Percentiles rank a stretch among this genome's conserved stretches.
Evolutionary conservation across 92 coral and sea anemone species (phyloP).

Genomic region (Parazoanthus atlanticus): DNA sequence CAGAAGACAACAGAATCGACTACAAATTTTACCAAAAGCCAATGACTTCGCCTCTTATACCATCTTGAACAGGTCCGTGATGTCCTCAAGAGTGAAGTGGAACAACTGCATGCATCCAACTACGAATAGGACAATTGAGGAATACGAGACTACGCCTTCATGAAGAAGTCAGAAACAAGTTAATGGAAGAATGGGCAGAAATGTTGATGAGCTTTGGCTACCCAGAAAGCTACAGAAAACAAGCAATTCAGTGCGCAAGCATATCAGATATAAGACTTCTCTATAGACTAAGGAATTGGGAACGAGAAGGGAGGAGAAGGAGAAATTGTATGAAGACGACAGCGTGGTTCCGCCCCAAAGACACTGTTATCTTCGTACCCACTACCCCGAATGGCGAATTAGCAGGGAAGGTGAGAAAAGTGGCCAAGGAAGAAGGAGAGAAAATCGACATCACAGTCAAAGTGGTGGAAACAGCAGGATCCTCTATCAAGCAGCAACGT

Average conservation of each 20-base stretch:
- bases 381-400: too few species aligned
- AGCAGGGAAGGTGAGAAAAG: neutral
- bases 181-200: neutral
- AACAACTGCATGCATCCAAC: neutral
- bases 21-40: neutral
- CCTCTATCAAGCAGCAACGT: neutral
- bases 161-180: neutral
- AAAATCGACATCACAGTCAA: neutral
- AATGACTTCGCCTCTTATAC: neutral
- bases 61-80: neutral
- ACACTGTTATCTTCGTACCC: too few species aligned
- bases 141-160: slow-evolving; percentile 14
- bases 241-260: neutral
- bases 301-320: neutral
- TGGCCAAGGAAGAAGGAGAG: neutral
- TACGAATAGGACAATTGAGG: neutral
- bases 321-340: neutral
- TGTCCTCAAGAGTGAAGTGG: neutral
- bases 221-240: neutral
- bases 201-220: too few species aligned
- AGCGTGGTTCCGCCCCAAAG: too few species aligned
- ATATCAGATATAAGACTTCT: neutral
- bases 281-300: neutral
- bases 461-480: too few species aligned
- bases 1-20: too few species aligned